Conservation (phyloP, 2,888 invertebrate genomes). For the Apodemia duryi region DNA sequence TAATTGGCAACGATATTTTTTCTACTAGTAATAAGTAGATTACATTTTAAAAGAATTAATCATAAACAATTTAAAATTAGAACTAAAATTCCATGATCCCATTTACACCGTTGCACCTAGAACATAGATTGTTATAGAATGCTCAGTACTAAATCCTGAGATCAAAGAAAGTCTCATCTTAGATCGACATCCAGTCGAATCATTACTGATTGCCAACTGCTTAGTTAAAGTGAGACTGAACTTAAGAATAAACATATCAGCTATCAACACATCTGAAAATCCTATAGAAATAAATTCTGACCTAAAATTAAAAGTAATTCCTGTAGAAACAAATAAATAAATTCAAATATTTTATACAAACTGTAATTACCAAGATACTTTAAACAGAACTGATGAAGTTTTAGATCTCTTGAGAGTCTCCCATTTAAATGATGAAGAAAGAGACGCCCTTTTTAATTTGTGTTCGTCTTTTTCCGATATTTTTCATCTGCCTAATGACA, state of each 20-base stretch:
- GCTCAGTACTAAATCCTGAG: slow-evolving; percentile 12
- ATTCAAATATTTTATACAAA: too few species aligned
- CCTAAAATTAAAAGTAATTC: too few species aligned
- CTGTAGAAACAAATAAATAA: not conserved
- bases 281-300: too few species aligned
- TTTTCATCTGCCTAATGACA: too few species aligned
- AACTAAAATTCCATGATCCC: slow-evolving; percentile 14
- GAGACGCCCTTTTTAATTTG: too few species aligned
- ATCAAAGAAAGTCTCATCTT: not conserved
- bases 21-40: not conserved
- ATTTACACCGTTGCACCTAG: slow-evolving; percentile 12
- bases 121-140: slow-evolving; percentile 14
- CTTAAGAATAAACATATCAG: too few species aligned
- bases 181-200: not conserved
- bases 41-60: not conserved
- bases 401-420: too few species aligned
- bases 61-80: not conserved
- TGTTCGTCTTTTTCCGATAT: too few species aligned
- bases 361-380: too few species aligned
- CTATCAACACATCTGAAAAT: too few species aligned
- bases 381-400: too few species aligned
- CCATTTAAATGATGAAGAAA: too few species aligned
- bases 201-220: not conserved
- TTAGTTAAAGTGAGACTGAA: not conserved
- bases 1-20: slow-evolving; percentile 17